Conservation (phyloP, 2,797 vertebrate genomes). For the Champsocephalus gunnari region DNA sequence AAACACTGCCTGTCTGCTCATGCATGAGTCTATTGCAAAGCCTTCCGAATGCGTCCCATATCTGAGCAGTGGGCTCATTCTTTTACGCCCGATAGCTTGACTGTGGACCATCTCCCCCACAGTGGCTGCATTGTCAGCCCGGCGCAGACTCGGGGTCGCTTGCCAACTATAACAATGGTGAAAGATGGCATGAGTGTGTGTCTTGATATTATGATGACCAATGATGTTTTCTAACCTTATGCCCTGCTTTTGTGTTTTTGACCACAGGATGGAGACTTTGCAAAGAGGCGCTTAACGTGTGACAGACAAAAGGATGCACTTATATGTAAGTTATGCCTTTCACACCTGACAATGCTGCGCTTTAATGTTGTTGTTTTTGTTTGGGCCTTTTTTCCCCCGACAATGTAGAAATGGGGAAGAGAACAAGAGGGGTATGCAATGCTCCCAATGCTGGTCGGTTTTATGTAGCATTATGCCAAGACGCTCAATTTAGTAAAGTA, state of each 20-base stretch:
- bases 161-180: slow-evolving; percentile 64
- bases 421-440: no score
- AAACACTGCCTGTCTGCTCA: slow-evolving; percentile 80
- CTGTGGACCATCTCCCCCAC: slow-evolving; percentile 68
- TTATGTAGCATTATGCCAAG: no score
- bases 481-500: no score
- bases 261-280: slow-evolving; percentile 71
- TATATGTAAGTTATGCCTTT: slow-evolving; percentile 67
- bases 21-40: slow-evolving; percentile 78
- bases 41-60: slow-evolving; percentile 67
- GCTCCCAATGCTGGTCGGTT: no score
- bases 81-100: slow-evolving; percentile 69
- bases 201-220: slow-evolving; percentile 62
- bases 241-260: slow-evolving; percentile 54
- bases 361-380: not conserved
- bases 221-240: slow-evolving; percentile 51
- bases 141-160: slow-evolving; percentile 37
- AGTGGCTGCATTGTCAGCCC: slow-evolving; percentile 72
- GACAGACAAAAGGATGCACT: slow-evolving; percentile 40
- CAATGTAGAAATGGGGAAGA: no score
- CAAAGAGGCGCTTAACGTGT: slow-evolving; percentile 37
- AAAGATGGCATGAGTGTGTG: slow-evolving; percentile 58
- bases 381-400: no score
- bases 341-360: not conserved
- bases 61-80: slow-evolving; percentile 77